Percentiles rank a stretch among this genome's conserved stretches.
Evolutionary conservation across 2,113 vertebrate species (phyloP).

Genomic region (Gobio gobio): DNA sequence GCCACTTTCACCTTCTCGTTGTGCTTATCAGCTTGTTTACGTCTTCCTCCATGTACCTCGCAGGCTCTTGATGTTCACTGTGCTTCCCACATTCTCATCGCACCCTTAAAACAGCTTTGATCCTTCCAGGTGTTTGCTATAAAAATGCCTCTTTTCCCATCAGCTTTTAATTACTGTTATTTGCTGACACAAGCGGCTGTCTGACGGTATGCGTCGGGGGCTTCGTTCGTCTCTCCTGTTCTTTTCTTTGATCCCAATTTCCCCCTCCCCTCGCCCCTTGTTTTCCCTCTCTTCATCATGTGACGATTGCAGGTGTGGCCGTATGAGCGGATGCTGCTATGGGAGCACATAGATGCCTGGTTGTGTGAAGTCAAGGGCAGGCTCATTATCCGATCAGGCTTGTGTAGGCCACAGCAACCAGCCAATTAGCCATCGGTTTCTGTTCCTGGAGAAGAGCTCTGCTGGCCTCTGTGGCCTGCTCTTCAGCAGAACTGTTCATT

Average conservation of each 20-base stretch:
- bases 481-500: constrained; percentile 21
- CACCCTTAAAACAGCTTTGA: constrained; percentile 37
- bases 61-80: background rate
- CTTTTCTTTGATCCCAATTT: constrained; percentile 5
- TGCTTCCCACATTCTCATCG: background rate
- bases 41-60: constrained; percentile 4
- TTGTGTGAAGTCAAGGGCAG: constrained; percentile 36
- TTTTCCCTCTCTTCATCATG: background rate
- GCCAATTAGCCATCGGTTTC: constrained; percentile 31
- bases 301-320: constrained; percentile 27
- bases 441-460: background rate
- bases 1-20: constrained; percentile 2
- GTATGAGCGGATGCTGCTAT: constrained; percentile 28
- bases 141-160: constrained; percentile 35
- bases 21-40: constrained; percentile 30
- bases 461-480: background rate
- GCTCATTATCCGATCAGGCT: constrained; percentile 44
- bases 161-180: constrained; percentile 53
- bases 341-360: constrained; percentile 6
- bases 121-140: constrained; percentile 51
- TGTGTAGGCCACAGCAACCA: background rate
- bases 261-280: background rate
- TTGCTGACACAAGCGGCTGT: constrained; percentile 49
- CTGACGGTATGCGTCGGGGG: constrained; percentile 6
- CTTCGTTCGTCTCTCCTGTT: background rate